phyloP scores from a whole-genome alignment of 2,113 vertebrate genomes.

The Lanius ludovicianus region DNA sequence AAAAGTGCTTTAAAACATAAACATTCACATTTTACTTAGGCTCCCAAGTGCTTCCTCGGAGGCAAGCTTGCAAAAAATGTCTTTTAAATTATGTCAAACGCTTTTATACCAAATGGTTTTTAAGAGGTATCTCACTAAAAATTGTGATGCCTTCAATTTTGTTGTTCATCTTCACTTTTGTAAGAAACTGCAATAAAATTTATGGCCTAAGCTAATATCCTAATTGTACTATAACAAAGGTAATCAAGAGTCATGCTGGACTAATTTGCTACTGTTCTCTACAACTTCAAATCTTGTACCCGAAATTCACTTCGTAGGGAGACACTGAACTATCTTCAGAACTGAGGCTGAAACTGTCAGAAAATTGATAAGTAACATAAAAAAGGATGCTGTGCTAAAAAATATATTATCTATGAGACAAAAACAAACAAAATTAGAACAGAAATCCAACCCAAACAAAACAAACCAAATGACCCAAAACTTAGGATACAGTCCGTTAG shows the following conservation, averaged over 20 bases:
- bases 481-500: neutral
- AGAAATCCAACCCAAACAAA: neutral
- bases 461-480: neutral
- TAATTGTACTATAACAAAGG: neutral
- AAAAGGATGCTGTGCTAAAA: neutral
- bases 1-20: conserved; percentile 69
- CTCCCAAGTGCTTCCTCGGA: conserved; percentile 51
- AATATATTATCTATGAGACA: neutral
- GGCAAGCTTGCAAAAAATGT: conserved; percentile 24
- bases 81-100: neutral
- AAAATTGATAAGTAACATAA: neutral
- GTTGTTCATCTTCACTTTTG: neutral
- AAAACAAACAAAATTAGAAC: neutral
- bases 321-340: neutral
- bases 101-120: conserved; percentile 24
- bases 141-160: neutral
- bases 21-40: conserved; percentile 57
- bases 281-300: neutral
- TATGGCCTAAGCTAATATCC: neutral
- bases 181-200: neutral
- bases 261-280: neutral
- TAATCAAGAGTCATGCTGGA: neutral
- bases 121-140: neutral
- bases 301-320: neutral
- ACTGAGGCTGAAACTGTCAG: neutral